A percentile compares a stretch with the other conserved stretches of the same genome.
phyloP scores from a whole-genome alignment of 2,888 invertebrate species.

The Lasioglossum marginatum region DNA sequence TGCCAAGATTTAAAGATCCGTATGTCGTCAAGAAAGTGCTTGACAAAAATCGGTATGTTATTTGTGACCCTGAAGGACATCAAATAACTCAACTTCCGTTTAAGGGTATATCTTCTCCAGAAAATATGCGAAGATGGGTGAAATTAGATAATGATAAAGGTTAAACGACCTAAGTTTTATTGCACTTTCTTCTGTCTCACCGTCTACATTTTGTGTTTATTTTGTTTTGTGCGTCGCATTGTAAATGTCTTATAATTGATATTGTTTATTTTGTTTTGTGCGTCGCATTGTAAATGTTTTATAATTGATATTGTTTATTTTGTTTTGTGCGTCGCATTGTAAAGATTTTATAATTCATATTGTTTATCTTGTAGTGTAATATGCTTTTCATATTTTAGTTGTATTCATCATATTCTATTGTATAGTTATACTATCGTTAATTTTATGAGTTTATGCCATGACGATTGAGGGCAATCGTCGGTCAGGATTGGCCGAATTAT shows the following conservation, averaged over 20 bases:
- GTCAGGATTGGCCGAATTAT: neutral
- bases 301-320: neutral
- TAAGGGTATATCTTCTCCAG: neutral
- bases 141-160: neutral
- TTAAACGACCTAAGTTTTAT: no score
- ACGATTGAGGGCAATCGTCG: conserved; percentile 1
- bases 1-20: neutral
- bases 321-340: no score
- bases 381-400: no score
- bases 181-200: neutral
- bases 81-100: neutral
- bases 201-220: neutral
- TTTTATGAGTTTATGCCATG: neutral
- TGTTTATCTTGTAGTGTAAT: no score
- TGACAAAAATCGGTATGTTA: neutral
- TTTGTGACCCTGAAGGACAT: neutral
- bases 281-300: neutral
- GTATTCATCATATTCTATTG: no score
- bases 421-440: neutral
- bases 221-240: neutral
- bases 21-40: neutral
- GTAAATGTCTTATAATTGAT: no score
- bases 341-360: no score
- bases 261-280: neutral
- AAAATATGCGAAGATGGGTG: conserved; percentile 2